Evolutionary conservation across 2,888 invertebrate species (phyloP).

Genomic region (Cheilosia scutellata): DNA sequence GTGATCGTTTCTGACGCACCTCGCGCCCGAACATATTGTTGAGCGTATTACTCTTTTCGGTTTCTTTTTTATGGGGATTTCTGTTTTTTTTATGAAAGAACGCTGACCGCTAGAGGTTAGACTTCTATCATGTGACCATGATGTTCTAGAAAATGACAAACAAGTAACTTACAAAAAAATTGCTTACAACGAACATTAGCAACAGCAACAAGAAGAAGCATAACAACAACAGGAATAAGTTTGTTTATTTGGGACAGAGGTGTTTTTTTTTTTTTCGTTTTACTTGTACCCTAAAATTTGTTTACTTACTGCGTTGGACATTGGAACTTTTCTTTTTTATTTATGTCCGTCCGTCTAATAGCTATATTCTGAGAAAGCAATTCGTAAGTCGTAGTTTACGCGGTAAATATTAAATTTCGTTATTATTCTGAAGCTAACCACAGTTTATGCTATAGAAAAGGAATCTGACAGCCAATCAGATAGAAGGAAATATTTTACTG

Average conservation of each 20-base stretch:
- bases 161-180: constrained; percentile 27
- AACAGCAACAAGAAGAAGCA: constrained; percentile 24
- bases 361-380: constrained; percentile 29
- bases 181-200: constrained; percentile 11
- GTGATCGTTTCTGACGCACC: constrained; percentile 41
- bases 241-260: constrained; percentile 82
- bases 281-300: constrained; percentile 69
- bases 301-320: constrained; percentile 58
- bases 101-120: constrained; percentile 31
- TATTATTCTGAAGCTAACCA: constrained; percentile 39
- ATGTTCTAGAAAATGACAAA: constrained; percentile 66
- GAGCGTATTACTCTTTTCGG: constrained; percentile 18
- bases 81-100: not conserved
- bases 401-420: constrained; percentile 46
- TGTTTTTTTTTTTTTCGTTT: constrained; percentile 74
- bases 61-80: constrained; percentile 2
- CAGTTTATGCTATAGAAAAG: constrained; percentile 12
- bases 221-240: constrained; percentile 67
- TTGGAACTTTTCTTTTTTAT: constrained; percentile 53
- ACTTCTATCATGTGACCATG: constrained; percentile 12
- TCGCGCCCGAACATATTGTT: not conserved
- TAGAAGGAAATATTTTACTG: not conserved
- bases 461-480: constrained; percentile 8
- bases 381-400: constrained; percentile 30
- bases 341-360: constrained; percentile 2